A percentile compares a stretch with the other conserved stretches of the same genome.
Evolutionary conservation across 2,888 invertebrate species (phyloP).

Genomic region (Pollenia griseotomentosa): DNA sequence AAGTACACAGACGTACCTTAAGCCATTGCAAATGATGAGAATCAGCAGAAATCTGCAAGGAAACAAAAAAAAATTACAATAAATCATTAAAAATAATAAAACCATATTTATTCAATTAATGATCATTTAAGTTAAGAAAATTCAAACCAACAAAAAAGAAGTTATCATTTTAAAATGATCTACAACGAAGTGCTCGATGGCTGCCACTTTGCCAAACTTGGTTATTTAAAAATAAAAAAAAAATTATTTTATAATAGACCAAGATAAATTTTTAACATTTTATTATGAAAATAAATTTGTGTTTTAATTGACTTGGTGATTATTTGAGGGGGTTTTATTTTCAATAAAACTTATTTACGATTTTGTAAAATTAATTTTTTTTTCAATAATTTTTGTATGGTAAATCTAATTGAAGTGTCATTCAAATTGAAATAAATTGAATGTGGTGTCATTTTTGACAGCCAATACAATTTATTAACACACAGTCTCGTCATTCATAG

Average conservation of each 20-base stretch:
- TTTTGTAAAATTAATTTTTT: slow-evolving; percentile 25
- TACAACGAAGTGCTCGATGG: background rate
- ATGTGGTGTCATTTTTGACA: slow-evolving; percentile 68
- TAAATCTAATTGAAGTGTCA: slow-evolving; percentile 72
- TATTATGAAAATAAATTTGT: slow-evolving; percentile 68
- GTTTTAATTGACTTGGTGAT: slow-evolving; percentile 68
- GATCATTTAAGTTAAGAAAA: slow-evolving; percentile 57
- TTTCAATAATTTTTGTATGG: slow-evolving; percentile 17
- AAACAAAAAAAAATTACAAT: slow-evolving; percentile 38
- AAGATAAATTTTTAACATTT: slow-evolving; percentile 64
- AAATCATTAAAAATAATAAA: slow-evolving; percentile 69
- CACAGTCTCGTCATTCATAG: slow-evolving; percentile 1
- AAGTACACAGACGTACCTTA: slow-evolving; percentile 19
- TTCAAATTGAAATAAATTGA: slow-evolving; percentile 71
- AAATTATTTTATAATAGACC: background rate
- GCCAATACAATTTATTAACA: slow-evolving; percentile 65
- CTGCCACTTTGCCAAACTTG: slow-evolving; percentile 26
- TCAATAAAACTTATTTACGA: slow-evolving; percentile 34
- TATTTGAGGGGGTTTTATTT: slow-evolving; percentile 39
- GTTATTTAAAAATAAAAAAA: slow-evolving; percentile 29
- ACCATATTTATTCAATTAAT: slow-evolving; percentile 69
- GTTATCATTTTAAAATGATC: slow-evolving; percentile 65
- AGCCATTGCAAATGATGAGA: slow-evolving; percentile 52
- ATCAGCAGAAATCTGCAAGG: slow-evolving; percentile 27
- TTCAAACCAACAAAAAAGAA: slow-evolving; percentile 1